Evolutionary conservation across 2,113 vertebrate genomes (phyloP), one percentile per base, ranked within the genome.

Genomic region (Caloenas nicobarica): DNA sequence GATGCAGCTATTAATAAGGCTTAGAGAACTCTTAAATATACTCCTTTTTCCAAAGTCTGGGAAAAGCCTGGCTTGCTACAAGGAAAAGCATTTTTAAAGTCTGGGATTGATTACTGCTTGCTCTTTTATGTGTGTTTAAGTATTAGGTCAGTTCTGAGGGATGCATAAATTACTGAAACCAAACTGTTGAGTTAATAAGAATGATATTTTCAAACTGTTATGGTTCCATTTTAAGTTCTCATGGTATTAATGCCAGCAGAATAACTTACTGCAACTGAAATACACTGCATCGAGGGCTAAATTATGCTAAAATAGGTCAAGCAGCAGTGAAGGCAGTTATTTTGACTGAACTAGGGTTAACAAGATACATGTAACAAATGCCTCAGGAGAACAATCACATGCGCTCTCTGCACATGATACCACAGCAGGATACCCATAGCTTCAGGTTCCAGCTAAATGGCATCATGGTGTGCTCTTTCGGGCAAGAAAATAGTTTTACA

Each of bases 401-500:
- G 94, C 61, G 23, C 94, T 92, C 8, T 29, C 65, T 91, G 90
- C 94, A 95, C 95, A 97, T 96, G 96, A 97, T 97, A 97, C 88
- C 96, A 58, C 97, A 97, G 97, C 96, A 91, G 96, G 96, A 97
- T 95, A 95, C 94, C 97, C 97, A 96, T 97, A 95, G 97, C 96
- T 97, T 95, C 93, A 96, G 97, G 96, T 96, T 97, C 94, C 91
- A 95, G 91, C 84, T 97, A 97, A 98, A 97, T 95, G 96, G 96
- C 93, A 96, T 96, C 97, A 96, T 97, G 93, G 96, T 96, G 96
- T 98, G 97, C 96, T 97, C 95, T 98, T 92, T 98, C 96, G 88
- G 95, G 96, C 96, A 97, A 94, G 94, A 97, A 97, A 96, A 94
- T 89, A 96, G 90, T 91, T 95, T 91, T 91, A 95, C 94, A 96